These are phyloP conservation scores for Drosophila orena DNA, from an alignment of 1,140 invertebrate genomes.

Conservation along the genomic window DNA sequence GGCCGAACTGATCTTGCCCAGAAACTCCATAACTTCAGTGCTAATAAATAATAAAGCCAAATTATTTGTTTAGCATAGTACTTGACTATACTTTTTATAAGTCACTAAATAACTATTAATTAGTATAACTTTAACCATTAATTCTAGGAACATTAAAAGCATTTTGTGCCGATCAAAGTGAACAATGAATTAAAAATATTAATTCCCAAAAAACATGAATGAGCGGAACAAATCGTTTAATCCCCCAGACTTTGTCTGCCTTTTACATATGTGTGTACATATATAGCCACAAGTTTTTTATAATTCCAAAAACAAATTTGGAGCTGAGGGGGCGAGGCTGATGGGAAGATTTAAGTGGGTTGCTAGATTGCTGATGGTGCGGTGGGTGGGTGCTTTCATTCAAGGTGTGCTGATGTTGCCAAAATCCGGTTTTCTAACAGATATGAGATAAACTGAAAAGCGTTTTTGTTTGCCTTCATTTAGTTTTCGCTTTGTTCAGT, in stretches of 20 bases:
- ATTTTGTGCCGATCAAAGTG: no score
- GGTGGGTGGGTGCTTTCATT: conserved; percentile 7
- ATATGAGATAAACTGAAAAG: conserved; percentile 19
- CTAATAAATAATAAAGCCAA: not conserved
- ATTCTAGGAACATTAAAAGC: no score
- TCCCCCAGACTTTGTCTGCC: conserved; percentile 1
- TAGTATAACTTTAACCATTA: no score
- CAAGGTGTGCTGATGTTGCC: conserved; percentile 16
- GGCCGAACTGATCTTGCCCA: not conserved
- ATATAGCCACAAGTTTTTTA: conserved; percentile 12
- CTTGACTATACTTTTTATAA: no score
- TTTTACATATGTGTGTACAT: not conserved
- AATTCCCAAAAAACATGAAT: conserved; percentile 14
- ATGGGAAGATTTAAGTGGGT: conserved; percentile 18
- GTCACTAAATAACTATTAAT: no score
- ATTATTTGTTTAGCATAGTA: no score
- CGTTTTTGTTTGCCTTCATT: conserved; percentile 21
- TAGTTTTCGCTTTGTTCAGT: conserved; percentile 43
- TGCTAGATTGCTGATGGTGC: conserved; percentile 1
- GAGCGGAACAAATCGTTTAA: conserved; percentile 15
- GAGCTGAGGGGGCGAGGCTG: conserved; percentile 9
- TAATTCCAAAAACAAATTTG: conserved; percentile 7
- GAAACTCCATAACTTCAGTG: not conserved
- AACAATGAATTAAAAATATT: not conserved
- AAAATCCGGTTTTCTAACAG: conserved; percentile 44